These are phyloP conservation scores for Phodopus roborovskii DNA, from an alignment of 2,113 vertebrate species.

Conservation along the genomic window DNA sequence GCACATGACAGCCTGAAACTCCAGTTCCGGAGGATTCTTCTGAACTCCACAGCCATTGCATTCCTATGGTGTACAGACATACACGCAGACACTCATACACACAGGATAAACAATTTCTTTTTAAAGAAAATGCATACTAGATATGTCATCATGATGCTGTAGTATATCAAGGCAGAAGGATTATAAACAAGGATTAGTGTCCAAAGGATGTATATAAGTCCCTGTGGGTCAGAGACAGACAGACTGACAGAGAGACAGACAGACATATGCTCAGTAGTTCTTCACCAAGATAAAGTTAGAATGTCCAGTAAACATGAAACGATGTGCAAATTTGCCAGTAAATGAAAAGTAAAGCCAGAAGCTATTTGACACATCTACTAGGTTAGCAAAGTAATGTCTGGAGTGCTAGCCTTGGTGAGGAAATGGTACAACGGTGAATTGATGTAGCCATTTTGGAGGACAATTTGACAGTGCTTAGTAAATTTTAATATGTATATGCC, in stretches of 20 bases:
- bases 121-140: not conserved
- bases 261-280: not conserved
- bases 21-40: not conserved
- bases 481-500: not conserved
- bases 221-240: not conserved
- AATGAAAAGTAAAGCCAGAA: slow-evolving; percentile 54
- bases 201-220: not conserved
- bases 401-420: not conserved
- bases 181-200: slow-evolving; percentile 13
- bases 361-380: not conserved
- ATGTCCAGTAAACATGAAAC: not conserved
- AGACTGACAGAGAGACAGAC: not conserved
- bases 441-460: not conserved
- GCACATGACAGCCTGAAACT: not conserved
- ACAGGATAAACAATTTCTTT: not conserved
- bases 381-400: not conserved
- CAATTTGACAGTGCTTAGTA: not conserved
- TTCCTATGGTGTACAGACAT: not conserved
- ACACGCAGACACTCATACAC: not conserved
- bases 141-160: not conserved
- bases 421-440: not conserved
- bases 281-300: not conserved
- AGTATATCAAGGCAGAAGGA: not conserved
- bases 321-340: not conserved
- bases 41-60: not conserved